Base-by-base conservation (phyloP, 2,113 vertebrate genomes). In the Hepsetus odoe region DNA sequence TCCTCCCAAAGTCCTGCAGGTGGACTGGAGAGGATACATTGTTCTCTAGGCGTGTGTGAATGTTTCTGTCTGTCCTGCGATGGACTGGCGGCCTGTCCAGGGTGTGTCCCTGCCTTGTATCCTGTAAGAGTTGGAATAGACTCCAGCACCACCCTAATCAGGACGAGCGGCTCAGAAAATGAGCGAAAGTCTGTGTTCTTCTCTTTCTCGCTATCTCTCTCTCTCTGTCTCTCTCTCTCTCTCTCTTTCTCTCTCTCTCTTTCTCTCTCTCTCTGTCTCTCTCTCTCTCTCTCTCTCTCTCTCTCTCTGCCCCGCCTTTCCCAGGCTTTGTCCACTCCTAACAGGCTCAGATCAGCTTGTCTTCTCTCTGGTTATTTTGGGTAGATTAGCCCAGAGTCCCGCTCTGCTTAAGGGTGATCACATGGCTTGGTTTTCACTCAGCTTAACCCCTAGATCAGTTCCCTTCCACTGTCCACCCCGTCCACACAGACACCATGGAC, bases 401-500 rank as follows among this genome's bases (percentile, higher is more conserved):
- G 65, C 82, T 86, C 84, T 80, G 70, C 77, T 85, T 90, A 88
- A 87, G 84, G 85, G 80, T 2, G 65, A 84, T 90, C 91, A 90
- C 86, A 84, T 91, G 89, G 89, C 89, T 46, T 42, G 53, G 61
- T 62, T 85, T 81, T 84, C 46, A 80, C 72, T 81, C 72, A 6
- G 79, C 86, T 90, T 90, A 88, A 58, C 84, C 77, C 86, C 83
- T 58, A 77, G 82, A 85, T 90, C 72, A 68, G 87, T 90, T 77
- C 67, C 61, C 82, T 90, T 88, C 69, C 64, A 83, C 90, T 88
- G 86, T 86, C 84, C 86, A 67, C 71, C 65, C 44, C 3, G 76
- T 78, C 24, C 77, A 59, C n/a, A 16, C 11, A 58, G 82, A 84
- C 85, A 89, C 85, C 82, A 90, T 91, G 90, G 91, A 91, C 84